Base-by-base conservation (phyloP, 2,888 invertebrate species). In the Hypomecis punctinalis region DNA sequence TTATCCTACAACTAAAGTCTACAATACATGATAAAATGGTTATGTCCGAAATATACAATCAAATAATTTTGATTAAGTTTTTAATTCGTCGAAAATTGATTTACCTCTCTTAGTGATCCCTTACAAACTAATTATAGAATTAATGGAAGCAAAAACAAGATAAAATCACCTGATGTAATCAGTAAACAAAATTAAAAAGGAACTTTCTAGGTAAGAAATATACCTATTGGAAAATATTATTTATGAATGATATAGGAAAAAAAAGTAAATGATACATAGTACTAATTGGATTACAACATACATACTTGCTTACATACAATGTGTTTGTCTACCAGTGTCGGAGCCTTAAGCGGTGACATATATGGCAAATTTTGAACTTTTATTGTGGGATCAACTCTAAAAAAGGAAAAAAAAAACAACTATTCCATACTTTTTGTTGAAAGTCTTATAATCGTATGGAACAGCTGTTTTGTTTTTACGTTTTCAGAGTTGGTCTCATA, bases 11-110 rank as follows among this genome's bases (percentile, higher is more conserved):
- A 77, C 75, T 82, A 84, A 80, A 84, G 83, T 80, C 83, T 85
- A 85, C 76, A 84, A 88, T 89, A 90, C 89, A 88, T 85, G 90
- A 90, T 88, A 88, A 78, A 84, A 83, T 67, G 75, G 73, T 85
- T 85, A 84, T 82, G 84, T 89, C 85, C 86, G 85, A 90, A 90
- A 90, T 90, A 91, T 89, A 91, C 86, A 91, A 82, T 87, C 78
- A 85, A 85, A 85, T 80, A 89, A 89, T 89, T 89, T 89, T 82
- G 88, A 88, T 89, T 84, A 67, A 76, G 23, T 52, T 52, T 40
- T 52, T 42, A 68, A 73, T 83, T 83, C 83, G 89, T 86, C 77
- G 40, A 74, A 83, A 90, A 80, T 89, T 88, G 89, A 90, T 91
- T 90, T 84, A 60, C 62, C 69, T 71, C 73, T 78, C 77, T 79